phyloP scores from a whole-genome alignment of 2,888 invertebrate species.

The Candidula unifasciata region DNA sequence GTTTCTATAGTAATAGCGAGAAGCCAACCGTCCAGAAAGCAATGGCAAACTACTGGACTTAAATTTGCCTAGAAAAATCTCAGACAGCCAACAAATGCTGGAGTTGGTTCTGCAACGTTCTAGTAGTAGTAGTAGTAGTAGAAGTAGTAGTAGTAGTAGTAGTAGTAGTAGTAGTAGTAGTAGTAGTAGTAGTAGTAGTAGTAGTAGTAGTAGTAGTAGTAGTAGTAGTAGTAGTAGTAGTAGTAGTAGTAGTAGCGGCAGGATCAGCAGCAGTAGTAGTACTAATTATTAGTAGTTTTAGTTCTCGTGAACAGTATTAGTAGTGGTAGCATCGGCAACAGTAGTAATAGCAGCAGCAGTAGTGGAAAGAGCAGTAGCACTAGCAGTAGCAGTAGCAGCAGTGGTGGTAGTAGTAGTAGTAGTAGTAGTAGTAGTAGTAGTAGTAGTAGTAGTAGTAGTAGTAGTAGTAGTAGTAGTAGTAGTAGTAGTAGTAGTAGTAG shows the following conservation, averaged over 20 bases:
- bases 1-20: too few relatives aligned
- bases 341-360: too few relatives aligned
- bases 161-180: too few relatives aligned
- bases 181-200: slow-evolving; percentile 15
- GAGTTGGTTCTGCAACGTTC: too few relatives aligned
- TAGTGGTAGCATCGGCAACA: too few relatives aligned
- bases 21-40: too few relatives aligned
- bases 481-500: slow-evolving; percentile 34
- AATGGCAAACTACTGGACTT: too few relatives aligned
- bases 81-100: too few relatives aligned
- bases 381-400: background rate
- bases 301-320: background rate
- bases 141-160: background rate
- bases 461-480: slow-evolving; percentile 33
- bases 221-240: slow-evolving; percentile 33
- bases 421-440: slow-evolving; percentile 28
- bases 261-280: slow-evolving; percentile 17
- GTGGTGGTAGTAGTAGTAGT: slow-evolving; percentile 36
- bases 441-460: slow-evolving; percentile 34
- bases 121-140: too few relatives aligned
- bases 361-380: too few relatives aligned
- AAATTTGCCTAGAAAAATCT: too few relatives aligned
- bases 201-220: slow-evolving; percentile 32
- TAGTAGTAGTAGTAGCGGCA: slow-evolving; percentile 22
- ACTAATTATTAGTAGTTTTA: background rate